Percentiles rank a stretch among this genome's conserved stretches.
phyloP scores from a whole-genome alignment of 2,113 vertebrate genomes.

The Illadopsis cleaveri region DNA sequence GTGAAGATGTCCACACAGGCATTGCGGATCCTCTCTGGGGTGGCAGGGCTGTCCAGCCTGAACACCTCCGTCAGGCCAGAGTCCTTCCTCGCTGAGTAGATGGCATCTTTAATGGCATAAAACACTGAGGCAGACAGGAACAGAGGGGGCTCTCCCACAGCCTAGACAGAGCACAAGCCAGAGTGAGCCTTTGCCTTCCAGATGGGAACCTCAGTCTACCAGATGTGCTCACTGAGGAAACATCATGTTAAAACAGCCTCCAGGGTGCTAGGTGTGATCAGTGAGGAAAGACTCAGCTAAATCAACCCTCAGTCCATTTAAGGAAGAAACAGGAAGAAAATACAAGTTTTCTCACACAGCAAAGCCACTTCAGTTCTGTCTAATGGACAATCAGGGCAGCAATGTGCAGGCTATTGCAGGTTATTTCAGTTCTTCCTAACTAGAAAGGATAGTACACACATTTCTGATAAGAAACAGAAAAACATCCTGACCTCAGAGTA shows the following conservation, averaged over 20 bases:
- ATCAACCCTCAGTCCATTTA: background rate
- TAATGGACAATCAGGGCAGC: background rate
- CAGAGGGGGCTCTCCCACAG: conserved; percentile 92
- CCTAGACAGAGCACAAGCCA: conserved; percentile 70
- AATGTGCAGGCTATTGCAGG: background rate
- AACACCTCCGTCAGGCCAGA: conserved; percentile 73
- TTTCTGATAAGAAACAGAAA: background rate
- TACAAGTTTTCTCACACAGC: background rate
- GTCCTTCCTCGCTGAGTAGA: conserved; percentile 75
- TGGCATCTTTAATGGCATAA: conserved; percentile 93
- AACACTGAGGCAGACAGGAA: conserved; percentile 93
- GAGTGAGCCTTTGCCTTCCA: background rate
- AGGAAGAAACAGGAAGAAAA: background rate
- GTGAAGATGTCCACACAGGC: conserved; percentile 90
- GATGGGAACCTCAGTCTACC: background rate
- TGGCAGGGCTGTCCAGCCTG: conserved; percentile 91
- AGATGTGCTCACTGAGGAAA: background rate
- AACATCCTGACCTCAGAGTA: background rate
- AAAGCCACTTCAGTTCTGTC: background rate
- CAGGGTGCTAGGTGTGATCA: background rate
- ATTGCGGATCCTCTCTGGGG: conserved; percentile 90
- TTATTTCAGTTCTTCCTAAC: background rate
- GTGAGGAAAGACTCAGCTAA: background rate
- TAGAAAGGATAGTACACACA: background rate
- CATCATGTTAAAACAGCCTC: background rate